phyloP scores from a whole-genome alignment of 1,140 invertebrate species.

The Neodiprion lecontei region DNA sequence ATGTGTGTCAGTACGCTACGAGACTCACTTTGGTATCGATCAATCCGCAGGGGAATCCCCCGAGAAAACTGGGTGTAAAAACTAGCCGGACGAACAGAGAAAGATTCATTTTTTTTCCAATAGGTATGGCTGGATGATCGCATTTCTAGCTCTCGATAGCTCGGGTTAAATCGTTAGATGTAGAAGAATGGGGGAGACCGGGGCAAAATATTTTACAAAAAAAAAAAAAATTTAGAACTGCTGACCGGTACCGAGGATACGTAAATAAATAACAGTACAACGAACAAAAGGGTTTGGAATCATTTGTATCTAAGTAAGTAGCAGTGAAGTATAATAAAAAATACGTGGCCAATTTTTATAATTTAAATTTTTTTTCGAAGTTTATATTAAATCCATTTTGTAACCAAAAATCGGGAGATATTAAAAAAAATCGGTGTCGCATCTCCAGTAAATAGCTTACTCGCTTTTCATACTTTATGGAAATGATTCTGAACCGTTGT shows the following conservation, averaged over 20 bases:
- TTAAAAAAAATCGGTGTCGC: too few species aligned
- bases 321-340: too few species aligned
- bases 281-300: neutral
- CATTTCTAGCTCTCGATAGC: neutral
- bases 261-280: neutral
- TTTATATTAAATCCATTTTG: too few species aligned
- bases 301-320: too few species aligned
- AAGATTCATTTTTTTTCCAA: neutral
- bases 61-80: neutral
- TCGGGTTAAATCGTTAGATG: neutral
- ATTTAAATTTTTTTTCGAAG: too few species aligned
- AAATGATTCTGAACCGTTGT: too few species aligned
- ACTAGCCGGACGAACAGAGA: slow-evolving; percentile 7
- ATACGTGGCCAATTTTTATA: too few species aligned
- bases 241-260: neutral
- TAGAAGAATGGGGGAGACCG: neutral
- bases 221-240: neutral
- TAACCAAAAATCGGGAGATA: too few species aligned
- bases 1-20: slow-evolving; percentile 29
- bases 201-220: too few species aligned
- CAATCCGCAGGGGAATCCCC: slow-evolving; percentile 6
- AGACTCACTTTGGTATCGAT: neutral
- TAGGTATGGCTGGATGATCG: neutral
- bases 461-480: too few species aligned
- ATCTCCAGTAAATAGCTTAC: too few species aligned